phyloP scores from a whole-genome alignment of 2,113 vertebrate genomes.

The Hemicordylus capensis region DNA sequence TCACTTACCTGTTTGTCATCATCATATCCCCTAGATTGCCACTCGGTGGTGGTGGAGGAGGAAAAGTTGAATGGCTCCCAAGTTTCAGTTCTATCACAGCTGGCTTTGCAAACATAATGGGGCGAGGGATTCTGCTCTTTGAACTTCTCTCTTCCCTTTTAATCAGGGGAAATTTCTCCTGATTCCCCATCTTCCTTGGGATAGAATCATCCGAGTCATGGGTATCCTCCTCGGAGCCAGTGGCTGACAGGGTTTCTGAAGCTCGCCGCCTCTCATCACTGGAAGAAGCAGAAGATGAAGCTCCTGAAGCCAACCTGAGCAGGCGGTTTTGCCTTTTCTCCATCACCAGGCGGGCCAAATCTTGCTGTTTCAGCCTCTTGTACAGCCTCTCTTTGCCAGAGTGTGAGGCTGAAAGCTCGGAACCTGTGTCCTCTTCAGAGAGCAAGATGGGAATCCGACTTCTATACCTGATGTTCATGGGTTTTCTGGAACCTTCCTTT shows the following conservation, averaged over 20 bases:
- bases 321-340: slow-evolving; percentile 87
- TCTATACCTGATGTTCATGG: slow-evolving; percentile 64
- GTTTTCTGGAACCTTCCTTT: slow-evolving; percentile 44
- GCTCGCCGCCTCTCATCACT: slow-evolving; percentile 82
- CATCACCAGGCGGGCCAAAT: slow-evolving; percentile 86
- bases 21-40: slow-evolving; percentile 59
- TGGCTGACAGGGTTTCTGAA: slow-evolving; percentile 87
- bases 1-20: slow-evolving; percentile 73
- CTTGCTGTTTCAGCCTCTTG: slow-evolving; percentile 80
- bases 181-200: slow-evolving; percentile 71
- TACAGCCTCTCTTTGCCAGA: slow-evolving; percentile 78
- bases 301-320: slow-evolving; percentile 82
- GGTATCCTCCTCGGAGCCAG: slow-evolving; percentile 91
- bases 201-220: slow-evolving; percentile 82
- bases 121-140: slow-evolving; percentile 90
- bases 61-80: slow-evolving; percentile 12
- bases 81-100: slow-evolving; percentile 24
- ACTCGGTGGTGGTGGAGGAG: slow-evolving; percentile 22
- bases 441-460: slow-evolving; percentile 91
- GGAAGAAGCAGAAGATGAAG: slow-evolving; percentile 89
- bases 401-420: slow-evolving; percentile 82
- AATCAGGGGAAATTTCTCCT: slow-evolving; percentile 49
- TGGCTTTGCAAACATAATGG: slow-evolving; percentile 75
- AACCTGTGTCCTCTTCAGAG: slow-evolving; percentile 88
- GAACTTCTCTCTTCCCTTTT: slow-evolving; percentile 69